Conservation (phyloP, 2,113 vertebrate species). For the Machaerirhynchus nigripectus region DNA sequence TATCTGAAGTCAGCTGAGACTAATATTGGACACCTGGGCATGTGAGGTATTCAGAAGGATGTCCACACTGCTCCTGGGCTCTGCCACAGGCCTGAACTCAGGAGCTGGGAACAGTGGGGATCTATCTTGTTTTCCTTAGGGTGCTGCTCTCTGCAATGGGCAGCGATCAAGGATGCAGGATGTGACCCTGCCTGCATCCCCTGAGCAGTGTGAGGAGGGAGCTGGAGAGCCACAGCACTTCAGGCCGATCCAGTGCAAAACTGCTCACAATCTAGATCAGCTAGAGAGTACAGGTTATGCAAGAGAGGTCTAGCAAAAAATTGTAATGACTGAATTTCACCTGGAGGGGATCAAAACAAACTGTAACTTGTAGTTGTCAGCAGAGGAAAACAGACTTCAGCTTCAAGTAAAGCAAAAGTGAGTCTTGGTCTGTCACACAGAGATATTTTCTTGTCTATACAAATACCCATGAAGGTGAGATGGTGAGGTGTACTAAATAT, state of each 20-base stretch:
- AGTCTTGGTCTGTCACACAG: not conserved
- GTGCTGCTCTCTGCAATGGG: fast-evolving
- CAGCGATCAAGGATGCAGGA: fast-evolving
- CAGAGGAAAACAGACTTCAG: not conserved
- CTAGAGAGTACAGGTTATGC: not conserved
- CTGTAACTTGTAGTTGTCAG: not conserved
- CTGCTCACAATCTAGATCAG: not conserved
- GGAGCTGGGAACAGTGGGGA: not conserved
- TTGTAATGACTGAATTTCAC: not conserved
- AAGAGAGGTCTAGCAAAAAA: not conserved
- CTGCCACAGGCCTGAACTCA: fast-evolving
- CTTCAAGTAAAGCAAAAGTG: not conserved
- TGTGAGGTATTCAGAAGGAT: not conserved
- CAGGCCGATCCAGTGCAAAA: not conserved
- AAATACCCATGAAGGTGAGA: not conserved
- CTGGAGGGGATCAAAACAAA: not conserved
- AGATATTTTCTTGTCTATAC: not conserved
- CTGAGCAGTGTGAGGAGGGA: not conserved
- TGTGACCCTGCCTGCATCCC: not conserved
- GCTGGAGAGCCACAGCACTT: not conserved
- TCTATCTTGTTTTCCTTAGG: not conserved
- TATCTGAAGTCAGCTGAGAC: not conserved
- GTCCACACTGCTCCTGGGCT: not conserved
- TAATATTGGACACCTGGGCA: not conserved
- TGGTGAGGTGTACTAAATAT: slow-evolving; percentile 13